Evolutionary conservation across 2,888 invertebrate species (phyloP).

Genomic region (Nineta flava): DNA sequence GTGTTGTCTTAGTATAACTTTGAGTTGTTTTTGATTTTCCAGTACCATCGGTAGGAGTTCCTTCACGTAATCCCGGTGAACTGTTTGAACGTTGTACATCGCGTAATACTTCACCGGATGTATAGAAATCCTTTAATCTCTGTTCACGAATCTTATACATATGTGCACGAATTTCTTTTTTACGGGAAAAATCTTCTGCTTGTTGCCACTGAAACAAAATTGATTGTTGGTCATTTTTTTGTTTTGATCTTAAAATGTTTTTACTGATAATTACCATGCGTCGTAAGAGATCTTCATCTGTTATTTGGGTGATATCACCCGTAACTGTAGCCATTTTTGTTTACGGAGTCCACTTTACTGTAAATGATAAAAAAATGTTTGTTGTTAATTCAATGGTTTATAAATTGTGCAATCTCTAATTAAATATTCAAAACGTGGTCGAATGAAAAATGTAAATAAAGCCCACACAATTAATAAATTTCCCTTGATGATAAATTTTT

Average conservation of each 20-base stretch:
- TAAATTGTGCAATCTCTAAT: too few relatives aligned
- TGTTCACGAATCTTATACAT: slow-evolving; percentile 73
- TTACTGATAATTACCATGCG: slow-evolving; percentile 45
- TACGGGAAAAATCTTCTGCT: slow-evolving; percentile 69
- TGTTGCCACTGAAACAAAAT: slow-evolving; percentile 58
- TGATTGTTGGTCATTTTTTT: slow-evolving; percentile 6
- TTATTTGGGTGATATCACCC: slow-evolving; percentile 55
- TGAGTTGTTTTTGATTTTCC: background rate
- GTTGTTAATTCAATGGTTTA: too few relatives aligned
- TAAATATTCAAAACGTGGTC: too few relatives aligned
- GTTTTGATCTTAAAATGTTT: background rate
- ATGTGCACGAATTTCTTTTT: slow-evolving; percentile 73
- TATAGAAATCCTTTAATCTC: slow-evolving; percentile 59
- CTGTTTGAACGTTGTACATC: slow-evolving; percentile 17
- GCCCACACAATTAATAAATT: too few relatives aligned
- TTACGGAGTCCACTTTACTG: slow-evolving; percentile 8
- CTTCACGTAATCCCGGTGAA: slow-evolving; percentile 13
- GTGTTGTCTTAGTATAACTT: background rate
- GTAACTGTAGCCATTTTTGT: slow-evolving; percentile 24
- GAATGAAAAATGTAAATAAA: too few relatives aligned
- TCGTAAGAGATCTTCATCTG: slow-evolving; percentile 60
- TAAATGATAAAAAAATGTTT: background rate
- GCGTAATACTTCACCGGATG: slow-evolving; percentile 27
- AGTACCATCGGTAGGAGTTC: slow-evolving; percentile 5
- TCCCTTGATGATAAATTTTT: too few relatives aligned